These are phyloP conservation scores for Euproctis similis DNA, from an alignment of 2,888 invertebrate species.

Conservation along the genomic window DNA sequence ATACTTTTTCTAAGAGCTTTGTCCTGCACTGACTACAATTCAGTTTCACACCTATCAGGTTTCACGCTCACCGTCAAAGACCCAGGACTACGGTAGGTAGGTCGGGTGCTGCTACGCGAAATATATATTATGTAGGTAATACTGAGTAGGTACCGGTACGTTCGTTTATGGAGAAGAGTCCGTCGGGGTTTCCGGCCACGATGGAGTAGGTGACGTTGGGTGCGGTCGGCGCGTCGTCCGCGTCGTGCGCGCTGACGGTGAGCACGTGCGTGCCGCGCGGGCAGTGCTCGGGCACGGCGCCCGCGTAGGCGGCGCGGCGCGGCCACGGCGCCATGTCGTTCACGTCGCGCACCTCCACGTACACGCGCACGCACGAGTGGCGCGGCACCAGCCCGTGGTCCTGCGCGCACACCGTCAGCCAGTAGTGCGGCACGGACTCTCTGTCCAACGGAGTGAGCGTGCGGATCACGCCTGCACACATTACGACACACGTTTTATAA, in stretches of 20 bases:
- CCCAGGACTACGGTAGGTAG: too few species aligned
- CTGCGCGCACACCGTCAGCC: constrained; percentile 95
- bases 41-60: too few species aligned
- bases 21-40: too few species aligned
- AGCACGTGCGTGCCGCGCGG: constrained; percentile 81
- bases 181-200: constrained; percentile 93
- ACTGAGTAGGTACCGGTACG: constrained; percentile 79
- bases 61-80: too few species aligned
- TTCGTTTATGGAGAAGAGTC: constrained; percentile 90
- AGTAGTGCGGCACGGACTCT: constrained; percentile 90
- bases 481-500: too few species aligned
- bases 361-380: constrained; percentile 81
- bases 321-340: constrained; percentile 97
- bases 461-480: constrained; percentile 80
- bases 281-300: constrained; percentile 87
- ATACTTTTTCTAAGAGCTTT: too few species aligned
- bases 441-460: constrained; percentile 91
- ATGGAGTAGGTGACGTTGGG: constrained; percentile 85
- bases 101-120: too few species aligned
- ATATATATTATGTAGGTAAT: too few species aligned
- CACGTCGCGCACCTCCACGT: constrained; percentile 86
- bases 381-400: constrained; percentile 93
- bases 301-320: constrained; percentile 88
- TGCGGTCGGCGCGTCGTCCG: constrained; percentile 81
- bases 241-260: constrained; percentile 85